Evolutionary conservation across 1,140 invertebrate species (phyloP).

Genomic region (Cylas formicarius): DNA sequence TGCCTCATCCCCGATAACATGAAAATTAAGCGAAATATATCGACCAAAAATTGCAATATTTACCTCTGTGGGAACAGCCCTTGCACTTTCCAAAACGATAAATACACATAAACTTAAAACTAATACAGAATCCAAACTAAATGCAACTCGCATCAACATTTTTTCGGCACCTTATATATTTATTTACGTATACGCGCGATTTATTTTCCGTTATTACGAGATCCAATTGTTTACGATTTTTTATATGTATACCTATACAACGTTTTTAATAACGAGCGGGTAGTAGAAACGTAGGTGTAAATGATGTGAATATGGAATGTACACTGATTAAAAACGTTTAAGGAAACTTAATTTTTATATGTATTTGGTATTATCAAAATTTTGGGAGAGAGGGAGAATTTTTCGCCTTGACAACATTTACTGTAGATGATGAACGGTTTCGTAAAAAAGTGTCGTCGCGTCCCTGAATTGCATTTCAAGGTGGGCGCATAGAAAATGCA

Average conservation of each 20-base stretch:
- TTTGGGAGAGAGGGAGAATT: conserved; percentile 25
- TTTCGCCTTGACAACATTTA: conserved; percentile 35
- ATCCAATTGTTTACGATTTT: not conserved
- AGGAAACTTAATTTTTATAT: conserved; percentile 28
- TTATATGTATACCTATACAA: conserved; percentile 1
- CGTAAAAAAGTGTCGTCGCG: conserved; percentile 25
- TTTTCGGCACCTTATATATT: too few species aligned
- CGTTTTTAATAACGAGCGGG: conserved; percentile 5
- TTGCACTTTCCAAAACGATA: too few species aligned
- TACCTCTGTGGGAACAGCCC: too few species aligned
- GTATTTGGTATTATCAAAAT: conserved; percentile 18
- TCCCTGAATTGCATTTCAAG: conserved; percentile 24
- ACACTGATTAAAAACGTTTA: conserved; percentile 26
- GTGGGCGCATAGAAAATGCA: conserved; percentile 22
- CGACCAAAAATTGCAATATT: too few species aligned
- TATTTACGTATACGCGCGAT: too few species aligned
- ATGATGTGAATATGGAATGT: not conserved
- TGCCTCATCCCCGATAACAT: too few species aligned
- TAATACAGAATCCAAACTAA: too few species aligned
- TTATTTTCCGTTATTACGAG: not conserved
- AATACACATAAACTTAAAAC: too few species aligned
- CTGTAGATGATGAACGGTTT: conserved; percentile 17
- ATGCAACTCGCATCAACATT: too few species aligned
- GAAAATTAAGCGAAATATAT: too few species aligned
- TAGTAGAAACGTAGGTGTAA: conserved; percentile 1